These are phyloP conservation scores for Portevinia maculata DNA, from an alignment of 2,888 invertebrate species.

Conservation along the genomic window DNA sequence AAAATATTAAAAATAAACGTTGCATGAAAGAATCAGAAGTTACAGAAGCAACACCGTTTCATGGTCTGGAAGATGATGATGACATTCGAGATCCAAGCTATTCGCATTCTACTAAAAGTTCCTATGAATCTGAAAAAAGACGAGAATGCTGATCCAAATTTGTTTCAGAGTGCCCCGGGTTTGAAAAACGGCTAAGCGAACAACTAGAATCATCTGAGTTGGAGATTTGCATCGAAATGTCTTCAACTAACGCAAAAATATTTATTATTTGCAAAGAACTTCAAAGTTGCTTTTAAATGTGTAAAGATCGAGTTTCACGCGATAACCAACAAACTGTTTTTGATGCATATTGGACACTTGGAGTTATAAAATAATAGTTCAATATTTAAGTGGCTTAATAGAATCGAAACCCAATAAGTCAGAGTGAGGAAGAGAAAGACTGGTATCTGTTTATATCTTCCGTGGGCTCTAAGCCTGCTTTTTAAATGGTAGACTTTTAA, in stretches of 20 bases:
- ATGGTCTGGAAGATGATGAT: constrained; percentile 15
- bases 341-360: too few species aligned
- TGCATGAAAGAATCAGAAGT: neutral
- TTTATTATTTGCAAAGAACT: too few species aligned
- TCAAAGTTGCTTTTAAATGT: constrained; percentile 22
- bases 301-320: neutral
- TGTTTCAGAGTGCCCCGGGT: constrained; percentile 7
- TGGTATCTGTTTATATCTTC: too few species aligned
- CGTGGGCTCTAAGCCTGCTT: too few species aligned
- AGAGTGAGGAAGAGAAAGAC: too few species aligned
- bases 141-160: constrained; percentile 11
- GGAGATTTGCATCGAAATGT: neutral
- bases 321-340: too few species aligned
- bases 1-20: neutral
- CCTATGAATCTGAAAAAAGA: constrained; percentile 15
- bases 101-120: constrained; percentile 13
- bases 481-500: too few species aligned
- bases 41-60: neutral
- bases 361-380: too few species aligned
- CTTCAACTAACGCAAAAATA: constrained; percentile 12
- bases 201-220: too few species aligned
- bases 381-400: too few species aligned
- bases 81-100: constrained; percentile 17
- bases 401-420: too few species aligned
- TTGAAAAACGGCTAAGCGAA: constrained; percentile 15